These are phyloP conservation scores for Gymnocephalus cernua DNA, from an alignment of 2,113 vertebrate species.

Conservation along the genomic window DNA sequence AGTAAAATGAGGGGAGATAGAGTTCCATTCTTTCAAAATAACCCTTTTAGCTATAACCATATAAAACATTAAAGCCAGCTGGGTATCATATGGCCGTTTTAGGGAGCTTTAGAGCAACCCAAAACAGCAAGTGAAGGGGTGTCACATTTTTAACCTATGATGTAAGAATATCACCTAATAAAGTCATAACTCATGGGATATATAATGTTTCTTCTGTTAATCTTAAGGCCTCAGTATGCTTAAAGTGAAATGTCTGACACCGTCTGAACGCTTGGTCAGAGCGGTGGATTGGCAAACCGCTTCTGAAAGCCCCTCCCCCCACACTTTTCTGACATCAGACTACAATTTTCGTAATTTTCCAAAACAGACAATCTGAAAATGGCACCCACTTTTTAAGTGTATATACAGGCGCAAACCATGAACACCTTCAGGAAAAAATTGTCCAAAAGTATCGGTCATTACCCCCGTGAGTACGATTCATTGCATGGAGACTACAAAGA, in stretches of 20 bases:
- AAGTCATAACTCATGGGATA: background rate
- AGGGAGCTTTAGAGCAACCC: background rate
- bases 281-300: background rate
- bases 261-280: background rate
- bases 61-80: background rate
- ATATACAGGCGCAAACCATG: background rate
- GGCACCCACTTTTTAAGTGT: background rate
- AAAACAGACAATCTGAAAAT: background rate
- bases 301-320: background rate
- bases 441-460: background rate
- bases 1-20: background rate
- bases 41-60: no score
- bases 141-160: background rate
- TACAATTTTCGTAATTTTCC: background rate
- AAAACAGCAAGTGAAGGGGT: background rate
- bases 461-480: background rate
- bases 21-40: no score
- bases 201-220: background rate
- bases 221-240: background rate
- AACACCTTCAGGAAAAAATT: background rate
- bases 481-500: background rate
- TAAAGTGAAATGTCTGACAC: background rate
- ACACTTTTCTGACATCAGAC: background rate
- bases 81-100: background rate
- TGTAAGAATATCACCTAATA: background rate